phyloP scores from a whole-genome alignment of 1,140 invertebrate species.

The Macrobrachium rosenbergii region DNA sequence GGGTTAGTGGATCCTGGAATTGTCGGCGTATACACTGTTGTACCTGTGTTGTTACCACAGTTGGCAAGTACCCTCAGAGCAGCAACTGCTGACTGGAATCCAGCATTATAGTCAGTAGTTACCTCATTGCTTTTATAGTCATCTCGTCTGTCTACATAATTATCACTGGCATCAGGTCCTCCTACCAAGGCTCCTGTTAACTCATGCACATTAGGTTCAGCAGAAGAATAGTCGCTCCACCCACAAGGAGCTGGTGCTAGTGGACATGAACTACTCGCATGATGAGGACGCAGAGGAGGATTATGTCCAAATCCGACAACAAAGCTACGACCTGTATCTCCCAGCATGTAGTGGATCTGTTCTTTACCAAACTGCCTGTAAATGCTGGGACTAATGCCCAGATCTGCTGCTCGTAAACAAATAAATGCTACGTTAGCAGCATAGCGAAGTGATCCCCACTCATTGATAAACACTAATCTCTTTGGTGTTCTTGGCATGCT shows the following conservation, averaged over 20 bases:
- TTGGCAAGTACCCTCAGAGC: background rate
- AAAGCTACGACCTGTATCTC: conserved; percentile 76
- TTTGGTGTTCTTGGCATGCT: conserved; percentile 29
- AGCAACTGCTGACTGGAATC: conserved; percentile 67
- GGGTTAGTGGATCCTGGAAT: no score
- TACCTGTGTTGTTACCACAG: background rate
- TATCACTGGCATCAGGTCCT: conserved; percentile 69
- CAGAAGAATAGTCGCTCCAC: no score
- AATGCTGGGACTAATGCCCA: conserved; percentile 68
- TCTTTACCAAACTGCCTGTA: conserved; percentile 74
- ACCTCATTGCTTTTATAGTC: conserved; percentile 71
- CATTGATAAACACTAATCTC: conserved; percentile 31
- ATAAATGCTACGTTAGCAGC: conserved; percentile 50
- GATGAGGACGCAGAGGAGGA: background rate
- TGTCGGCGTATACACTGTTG: no score
- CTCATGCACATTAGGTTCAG: conserved; percentile 61
- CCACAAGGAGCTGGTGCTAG: no score
- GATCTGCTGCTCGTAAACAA: conserved; percentile 70
- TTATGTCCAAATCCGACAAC: conserved; percentile 78
- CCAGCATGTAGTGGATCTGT: conserved; percentile 78
- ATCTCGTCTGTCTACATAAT: conserved; percentile 68
- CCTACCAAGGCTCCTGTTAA: conserved; percentile 71
- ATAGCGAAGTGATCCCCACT: conserved; percentile 39
- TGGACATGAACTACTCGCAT: no score
- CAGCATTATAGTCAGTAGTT: conserved; percentile 71